Conservation (phyloP, 2,888 invertebrate species). For the Hypena proboscidalis region DNA sequence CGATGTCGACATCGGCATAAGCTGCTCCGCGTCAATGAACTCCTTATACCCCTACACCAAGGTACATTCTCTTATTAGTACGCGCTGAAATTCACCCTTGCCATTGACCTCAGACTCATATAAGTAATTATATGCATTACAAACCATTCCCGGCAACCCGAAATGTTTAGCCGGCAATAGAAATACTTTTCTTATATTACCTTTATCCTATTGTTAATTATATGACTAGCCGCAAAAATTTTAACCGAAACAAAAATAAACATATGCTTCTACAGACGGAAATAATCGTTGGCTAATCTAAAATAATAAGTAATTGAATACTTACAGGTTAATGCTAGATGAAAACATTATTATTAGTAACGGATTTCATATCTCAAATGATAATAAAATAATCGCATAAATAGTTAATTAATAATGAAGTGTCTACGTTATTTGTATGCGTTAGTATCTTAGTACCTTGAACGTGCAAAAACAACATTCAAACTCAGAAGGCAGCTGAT, state of each 20-base stretch:
- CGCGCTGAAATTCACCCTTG: background rate
- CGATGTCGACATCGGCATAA: slow-evolving; percentile 94
- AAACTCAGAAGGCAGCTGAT: slow-evolving; percentile 97
- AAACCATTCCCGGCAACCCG: background rate
- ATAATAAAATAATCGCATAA: slow-evolving; percentile 30
- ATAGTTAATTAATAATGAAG: slow-evolving; percentile 36
- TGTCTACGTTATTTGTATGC: slow-evolving; percentile 24
- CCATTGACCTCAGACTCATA: background rate
- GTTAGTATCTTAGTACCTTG: slow-evolving; percentile 90
- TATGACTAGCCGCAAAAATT: slow-evolving; percentile 34
- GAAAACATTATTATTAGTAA: slow-evolving; percentile 49
- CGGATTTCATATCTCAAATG: slow-evolving; percentile 29
- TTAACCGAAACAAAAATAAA: slow-evolving; percentile 32
- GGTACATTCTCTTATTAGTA: slow-evolving; percentile 20
- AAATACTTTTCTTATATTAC: slow-evolving; percentile 23
- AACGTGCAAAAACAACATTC: slow-evolving; percentile 99
- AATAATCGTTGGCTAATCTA: slow-evolving; percentile 23
- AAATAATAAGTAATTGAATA: slow-evolving; percentile 39
- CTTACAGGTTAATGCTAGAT: slow-evolving; percentile 55
- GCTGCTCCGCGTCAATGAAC: slow-evolving; percentile 95
- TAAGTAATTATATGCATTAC: background rate
- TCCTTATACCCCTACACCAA: slow-evolving; percentile 92
- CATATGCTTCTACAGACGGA: slow-evolving; percentile 19
- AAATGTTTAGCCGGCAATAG: background rate
- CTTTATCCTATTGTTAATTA: slow-evolving; percentile 37